These are phyloP conservation scores for Manis pentadactyla DNA, from an alignment of 2,797 vertebrate species.

Conservation along the genomic window DNA sequence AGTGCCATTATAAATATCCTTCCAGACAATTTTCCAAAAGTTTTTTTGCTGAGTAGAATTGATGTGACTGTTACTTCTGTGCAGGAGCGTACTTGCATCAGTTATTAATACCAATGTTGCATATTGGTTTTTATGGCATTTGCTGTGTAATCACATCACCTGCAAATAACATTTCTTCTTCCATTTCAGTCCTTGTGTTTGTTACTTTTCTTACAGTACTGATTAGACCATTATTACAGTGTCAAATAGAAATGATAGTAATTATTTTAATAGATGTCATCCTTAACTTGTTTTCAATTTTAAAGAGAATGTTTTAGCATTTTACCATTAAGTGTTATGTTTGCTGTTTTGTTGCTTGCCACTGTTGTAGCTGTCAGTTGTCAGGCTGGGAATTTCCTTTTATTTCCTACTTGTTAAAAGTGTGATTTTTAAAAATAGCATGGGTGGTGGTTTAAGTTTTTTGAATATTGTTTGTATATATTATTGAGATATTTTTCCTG, in stretches of 20 bases:
- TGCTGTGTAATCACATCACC: not conserved
- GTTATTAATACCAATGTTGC: not conserved
- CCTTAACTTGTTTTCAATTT: not conserved
- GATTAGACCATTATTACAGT: not conserved
- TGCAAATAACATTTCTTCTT: not conserved
- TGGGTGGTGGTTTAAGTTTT: not conserved
- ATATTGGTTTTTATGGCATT: not conserved
- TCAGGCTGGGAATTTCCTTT: not conserved
- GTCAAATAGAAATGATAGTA: not conserved
- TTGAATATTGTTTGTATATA: not conserved
- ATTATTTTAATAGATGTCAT: not conserved
- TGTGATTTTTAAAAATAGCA: not conserved
- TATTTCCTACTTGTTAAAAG: not conserved
- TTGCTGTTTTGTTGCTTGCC: not conserved
- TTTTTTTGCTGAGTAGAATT: not conserved
- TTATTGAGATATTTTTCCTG: not conserved
- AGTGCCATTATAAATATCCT: not conserved
- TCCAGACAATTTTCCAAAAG: not conserved
- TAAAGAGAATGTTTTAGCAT: not conserved
- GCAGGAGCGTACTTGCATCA: not conserved
- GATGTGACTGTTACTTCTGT: not conserved
- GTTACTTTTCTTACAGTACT: not conserved
- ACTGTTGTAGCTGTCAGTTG: not conserved
- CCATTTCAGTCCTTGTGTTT: not conserved
- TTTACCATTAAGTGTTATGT: not conserved